Base-by-base conservation (phyloP, 1,140 invertebrate species). In the Trichonephila clavipes region DNA sequence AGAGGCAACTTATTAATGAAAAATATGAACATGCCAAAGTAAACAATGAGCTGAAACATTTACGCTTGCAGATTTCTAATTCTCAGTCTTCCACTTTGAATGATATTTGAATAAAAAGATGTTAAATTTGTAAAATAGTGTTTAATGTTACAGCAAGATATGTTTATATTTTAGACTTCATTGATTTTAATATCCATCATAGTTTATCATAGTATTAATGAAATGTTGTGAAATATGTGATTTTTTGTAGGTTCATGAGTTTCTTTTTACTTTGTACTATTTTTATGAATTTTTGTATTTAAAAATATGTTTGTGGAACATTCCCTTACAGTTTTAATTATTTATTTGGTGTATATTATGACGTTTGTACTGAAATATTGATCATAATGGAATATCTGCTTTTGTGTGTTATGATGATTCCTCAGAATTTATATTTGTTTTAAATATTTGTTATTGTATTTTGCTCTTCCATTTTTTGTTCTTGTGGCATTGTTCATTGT, bases 11-110 rank as follows among this genome's bases (percentile, higher is more conserved):
- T 44, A 8, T 88, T 6, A 93, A 93, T 88, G 86, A 93, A 28
- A 81, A 62, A 34, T 93, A 88, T 82, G 92, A 88, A 19, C 82
- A 92, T 86, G 92, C 92, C 12, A 93, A 93, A 64, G 92, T 93
- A 1, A 88, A 88, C 58, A 88, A 93, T 81, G 85, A 93, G 21
- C 12, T 93, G 21, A 93, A 82, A 8, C 92, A 93, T 82, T 62
- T 93, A 40, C 85, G 86, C 6, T 4, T 61, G 51, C 92, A 93
- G n/a, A 77, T 93, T 40, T 69, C 69, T 28, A 66, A 69, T 85
- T 92, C 89, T 83, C 81, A 51, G 19, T 58, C 77, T 34, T 64
- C 44, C 7, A 85, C 77, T 40, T 34, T 90, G 12, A 82, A 90
- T 82, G 89, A 61, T 89, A 21, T 21, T 88, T 88, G 62, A 88